Percentiles rank a stretch among this genome's conserved stretches.
Conservation (phyloP, 2,113 vertebrate genomes). For the Accipiter cooperii region DNA sequence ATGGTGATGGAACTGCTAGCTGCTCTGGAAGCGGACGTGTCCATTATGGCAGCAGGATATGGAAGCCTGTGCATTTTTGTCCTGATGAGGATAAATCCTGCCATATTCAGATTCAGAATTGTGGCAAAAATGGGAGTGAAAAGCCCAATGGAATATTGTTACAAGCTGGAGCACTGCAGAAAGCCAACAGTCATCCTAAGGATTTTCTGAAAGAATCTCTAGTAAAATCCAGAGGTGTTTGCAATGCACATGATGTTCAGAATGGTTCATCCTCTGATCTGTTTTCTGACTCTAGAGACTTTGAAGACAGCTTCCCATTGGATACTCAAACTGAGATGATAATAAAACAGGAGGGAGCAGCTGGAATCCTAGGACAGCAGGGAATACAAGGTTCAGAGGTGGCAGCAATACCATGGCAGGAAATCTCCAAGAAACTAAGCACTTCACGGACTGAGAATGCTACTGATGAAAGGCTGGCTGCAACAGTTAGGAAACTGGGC, state of each 20-base stretch:
- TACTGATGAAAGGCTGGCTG: background rate
- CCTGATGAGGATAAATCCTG: background rate
- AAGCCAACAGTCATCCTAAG: background rate
- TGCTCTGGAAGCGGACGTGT: background rate
- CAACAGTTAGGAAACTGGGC: background rate
- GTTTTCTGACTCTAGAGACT: constrained; percentile 65
- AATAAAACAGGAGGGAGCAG: constrained; percentile 73
- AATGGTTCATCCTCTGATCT: constrained; percentile 69
- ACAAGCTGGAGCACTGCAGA: background rate
- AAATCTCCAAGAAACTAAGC: background rate
- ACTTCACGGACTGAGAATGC: background rate
- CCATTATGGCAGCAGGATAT: background rate
- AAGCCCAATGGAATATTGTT: background rate
- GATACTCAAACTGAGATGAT: constrained; percentile 91
- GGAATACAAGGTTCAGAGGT: background rate
- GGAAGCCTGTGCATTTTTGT: background rate
- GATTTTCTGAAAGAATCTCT: background rate
- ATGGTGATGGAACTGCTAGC: background rate
- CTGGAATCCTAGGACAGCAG: constrained; percentile 22
- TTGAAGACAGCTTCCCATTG: constrained; percentile 89
- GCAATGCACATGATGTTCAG: constrained; percentile 6
- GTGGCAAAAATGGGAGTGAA: background rate
- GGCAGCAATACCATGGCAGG: background rate
- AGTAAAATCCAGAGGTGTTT: constrained; percentile 15
- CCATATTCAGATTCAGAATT: background rate